Evolutionary conservation across 2,888 invertebrate species (phyloP).

Genomic region (Allygus modestus): DNA sequence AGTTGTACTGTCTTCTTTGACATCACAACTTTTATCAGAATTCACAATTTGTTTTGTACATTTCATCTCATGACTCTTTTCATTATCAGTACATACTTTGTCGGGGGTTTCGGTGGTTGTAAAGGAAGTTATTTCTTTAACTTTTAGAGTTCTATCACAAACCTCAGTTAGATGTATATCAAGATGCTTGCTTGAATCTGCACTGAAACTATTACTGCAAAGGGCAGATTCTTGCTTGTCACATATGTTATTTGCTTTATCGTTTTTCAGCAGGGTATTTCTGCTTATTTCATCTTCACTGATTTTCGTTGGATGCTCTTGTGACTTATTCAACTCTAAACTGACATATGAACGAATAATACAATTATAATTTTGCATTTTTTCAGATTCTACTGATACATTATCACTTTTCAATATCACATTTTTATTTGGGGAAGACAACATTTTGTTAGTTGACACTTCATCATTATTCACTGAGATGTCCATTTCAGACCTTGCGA

Average conservation of each 20-base stretch:
- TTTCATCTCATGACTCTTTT: too few relatives aligned
- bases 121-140: too few relatives aligned
- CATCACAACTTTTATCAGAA: not conserved
- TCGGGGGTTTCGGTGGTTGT: too few relatives aligned
- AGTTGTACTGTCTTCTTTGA: not conserved
- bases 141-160: too few relatives aligned
- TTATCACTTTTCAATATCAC: not conserved
- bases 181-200: too few relatives aligned
- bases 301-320: not conserved
- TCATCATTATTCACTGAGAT: not conserved
- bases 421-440: not conserved
- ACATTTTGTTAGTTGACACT: not conserved
- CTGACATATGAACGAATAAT: too few relatives aligned
- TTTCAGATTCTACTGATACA: not conserved
- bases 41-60: not conserved
- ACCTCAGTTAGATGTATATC: too few relatives aligned
- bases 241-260: too few relatives aligned
- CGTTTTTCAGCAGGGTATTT: not conserved
- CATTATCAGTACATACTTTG: too few relatives aligned
- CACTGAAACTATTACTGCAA: too few relatives aligned
- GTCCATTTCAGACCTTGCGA: not conserved
- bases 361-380: not conserved
- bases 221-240: too few relatives aligned
- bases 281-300: not conserved
- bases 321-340: too few relatives aligned